Conservation (phyloP, 2,797 vertebrate genomes). For the Nyctibius grandis region DNA sequence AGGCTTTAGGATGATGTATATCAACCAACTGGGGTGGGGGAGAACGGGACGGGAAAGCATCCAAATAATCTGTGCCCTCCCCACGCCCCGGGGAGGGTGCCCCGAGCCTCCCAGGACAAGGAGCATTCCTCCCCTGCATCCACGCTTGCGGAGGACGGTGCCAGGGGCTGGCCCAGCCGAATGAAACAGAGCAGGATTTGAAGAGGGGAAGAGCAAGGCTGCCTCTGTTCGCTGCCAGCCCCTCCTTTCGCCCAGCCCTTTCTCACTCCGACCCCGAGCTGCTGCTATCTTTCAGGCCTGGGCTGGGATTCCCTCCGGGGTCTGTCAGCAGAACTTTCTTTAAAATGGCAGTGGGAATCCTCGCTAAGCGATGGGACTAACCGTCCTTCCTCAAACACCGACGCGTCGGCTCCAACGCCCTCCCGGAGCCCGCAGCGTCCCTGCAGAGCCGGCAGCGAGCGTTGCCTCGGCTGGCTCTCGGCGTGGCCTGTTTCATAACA, state of each 20-base stretch:
- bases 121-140: background rate
- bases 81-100: background rate
- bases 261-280: background rate
- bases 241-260: background rate
- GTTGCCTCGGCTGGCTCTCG: background rate
- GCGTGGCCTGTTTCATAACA: background rate
- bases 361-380: rapidly evolving
- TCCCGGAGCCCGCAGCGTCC: background rate
- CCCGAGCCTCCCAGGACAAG: background rate
- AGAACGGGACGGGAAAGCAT: background rate
- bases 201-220: background rate
- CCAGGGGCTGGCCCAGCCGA: background rate
- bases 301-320: background rate
- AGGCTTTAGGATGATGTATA: background rate
- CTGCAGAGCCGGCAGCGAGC: background rate
- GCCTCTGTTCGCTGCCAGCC: background rate
- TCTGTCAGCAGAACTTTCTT: background rate
- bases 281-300: background rate
- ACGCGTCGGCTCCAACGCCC: background rate
- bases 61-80: background rate
- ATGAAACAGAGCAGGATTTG: background rate
- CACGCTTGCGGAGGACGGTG: background rate
- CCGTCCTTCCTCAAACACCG: background rate
- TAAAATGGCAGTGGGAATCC: background rate
- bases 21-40: background rate